phyloP scores from a whole-genome alignment of 2,797 vertebrate species.

The Sylvilagus floridanus region DNA sequence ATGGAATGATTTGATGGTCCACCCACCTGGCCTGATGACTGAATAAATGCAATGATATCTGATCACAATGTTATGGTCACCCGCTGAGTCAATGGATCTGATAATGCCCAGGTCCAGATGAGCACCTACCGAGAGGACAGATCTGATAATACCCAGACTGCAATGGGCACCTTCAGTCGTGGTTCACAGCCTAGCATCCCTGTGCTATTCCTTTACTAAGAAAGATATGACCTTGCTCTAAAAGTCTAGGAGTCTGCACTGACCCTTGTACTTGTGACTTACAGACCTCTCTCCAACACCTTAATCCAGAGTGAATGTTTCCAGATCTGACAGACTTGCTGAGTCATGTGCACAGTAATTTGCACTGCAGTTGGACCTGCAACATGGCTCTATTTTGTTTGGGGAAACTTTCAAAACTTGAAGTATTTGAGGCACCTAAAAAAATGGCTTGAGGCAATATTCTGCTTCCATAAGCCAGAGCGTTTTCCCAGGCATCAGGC shows the following conservation, averaged over 20 bases:
- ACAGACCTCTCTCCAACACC: not conserved
- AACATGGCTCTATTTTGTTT: not conserved
- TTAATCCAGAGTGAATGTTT: not conserved
- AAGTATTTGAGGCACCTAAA: not conserved
- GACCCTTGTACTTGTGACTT: not conserved
- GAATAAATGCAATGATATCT: fast-evolving
- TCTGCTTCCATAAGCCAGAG: not conserved
- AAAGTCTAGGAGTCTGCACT: not conserved
- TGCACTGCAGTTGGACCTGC: not conserved
- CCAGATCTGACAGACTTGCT: not conserved
- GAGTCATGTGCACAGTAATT: not conserved
- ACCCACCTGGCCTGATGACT: too few species aligned
- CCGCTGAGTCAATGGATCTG: too few species aligned
- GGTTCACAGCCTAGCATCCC: not conserved
- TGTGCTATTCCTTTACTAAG: not conserved
- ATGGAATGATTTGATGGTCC: too few species aligned
- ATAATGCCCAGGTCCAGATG: too few species aligned
- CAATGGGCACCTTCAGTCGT: not conserved
- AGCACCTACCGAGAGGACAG: too few species aligned
- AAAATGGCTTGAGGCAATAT: constrained; percentile 14
- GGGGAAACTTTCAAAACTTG: not conserved
- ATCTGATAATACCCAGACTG: too few species aligned
- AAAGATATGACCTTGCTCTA: not conserved
- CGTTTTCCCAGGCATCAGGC: not conserved
- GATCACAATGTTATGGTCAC: too few species aligned